These are phyloP conservation scores for Pocillopora verrucosa DNA, from an alignment of 64 coral and sea anemone species.

Conservation along the genomic window DNA sequence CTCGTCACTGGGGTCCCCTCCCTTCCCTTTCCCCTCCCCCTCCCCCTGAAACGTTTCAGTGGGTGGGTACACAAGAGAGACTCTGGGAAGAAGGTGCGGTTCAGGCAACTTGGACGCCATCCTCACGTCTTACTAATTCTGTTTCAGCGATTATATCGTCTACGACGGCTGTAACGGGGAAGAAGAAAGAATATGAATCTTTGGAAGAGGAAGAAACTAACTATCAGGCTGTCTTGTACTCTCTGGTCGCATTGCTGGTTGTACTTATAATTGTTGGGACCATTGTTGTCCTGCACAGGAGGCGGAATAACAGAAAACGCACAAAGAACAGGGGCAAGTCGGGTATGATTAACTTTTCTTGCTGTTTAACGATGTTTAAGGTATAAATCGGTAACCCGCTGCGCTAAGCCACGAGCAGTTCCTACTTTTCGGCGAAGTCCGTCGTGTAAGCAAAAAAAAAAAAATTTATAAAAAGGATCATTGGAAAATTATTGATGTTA, in stretches of 20 bases:
- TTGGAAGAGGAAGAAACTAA: background rate
- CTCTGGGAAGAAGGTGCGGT: too few relatives aligned
- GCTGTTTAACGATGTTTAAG: background rate
- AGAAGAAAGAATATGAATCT: background rate
- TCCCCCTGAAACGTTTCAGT: too few relatives aligned
- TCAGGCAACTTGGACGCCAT: too few relatives aligned
- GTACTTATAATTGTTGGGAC: background rate
- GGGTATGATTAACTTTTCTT: background rate
- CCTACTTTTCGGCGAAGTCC: too few relatives aligned
- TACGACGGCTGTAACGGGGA: background rate
- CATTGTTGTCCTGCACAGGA: background rate
- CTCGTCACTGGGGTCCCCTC: too few relatives aligned
- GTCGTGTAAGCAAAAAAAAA: too few relatives aligned
- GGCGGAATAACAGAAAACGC: background rate
- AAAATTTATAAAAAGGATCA: too few relatives aligned
- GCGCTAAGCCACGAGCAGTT: too few relatives aligned
- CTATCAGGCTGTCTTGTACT: background rate
- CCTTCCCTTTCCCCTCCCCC: too few relatives aligned
- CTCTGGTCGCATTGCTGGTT: background rate
- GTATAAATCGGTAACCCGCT: too few relatives aligned
- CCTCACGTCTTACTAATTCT: background rate
- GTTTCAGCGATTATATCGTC: background rate
- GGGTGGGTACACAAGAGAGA: too few relatives aligned
- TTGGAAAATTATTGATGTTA: too few relatives aligned
- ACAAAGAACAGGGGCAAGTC: background rate